phyloP scores from a whole-genome alignment of 2,888 invertebrate species.

The Netelia virgata region DNA sequence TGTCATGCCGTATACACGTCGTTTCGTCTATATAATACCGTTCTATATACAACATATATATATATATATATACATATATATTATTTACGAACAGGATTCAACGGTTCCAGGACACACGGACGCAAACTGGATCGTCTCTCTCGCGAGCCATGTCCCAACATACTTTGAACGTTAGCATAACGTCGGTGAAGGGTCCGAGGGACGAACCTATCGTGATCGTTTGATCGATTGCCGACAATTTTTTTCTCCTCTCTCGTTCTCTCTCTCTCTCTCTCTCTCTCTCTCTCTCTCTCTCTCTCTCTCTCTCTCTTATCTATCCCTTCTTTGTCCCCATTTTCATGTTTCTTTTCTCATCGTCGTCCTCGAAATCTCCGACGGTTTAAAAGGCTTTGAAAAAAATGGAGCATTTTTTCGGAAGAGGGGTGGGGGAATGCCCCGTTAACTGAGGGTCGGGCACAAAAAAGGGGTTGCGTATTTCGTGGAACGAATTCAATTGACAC shows the following conservation, averaged over 20 bases:
- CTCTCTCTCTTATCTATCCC: not conserved
- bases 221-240: constrained; percentile 53
- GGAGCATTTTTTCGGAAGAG: constrained; percentile 44
- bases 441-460: not conserved
- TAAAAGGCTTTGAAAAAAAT: constrained; percentile 49
- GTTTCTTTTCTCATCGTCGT: not conserved
- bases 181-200: not conserved
- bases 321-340: not conserved
- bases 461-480: constrained; percentile 12
- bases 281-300: not conserved
- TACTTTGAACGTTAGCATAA: constrained; percentile 24
- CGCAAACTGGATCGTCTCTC: constrained; percentile 19
- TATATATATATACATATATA: not conserved
- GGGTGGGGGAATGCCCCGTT: not conserved
- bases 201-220: constrained; percentile 29
- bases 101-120: constrained; percentile 5
- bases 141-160: constrained; percentile 51
- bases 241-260: constrained; percentile 7
- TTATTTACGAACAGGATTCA: constrained; percentile 10
- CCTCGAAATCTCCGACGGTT: constrained; percentile 33
- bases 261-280: not conserved
- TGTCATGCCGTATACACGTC: constrained; percentile 24
- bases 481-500: constrained; percentile 71
- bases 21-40: not conserved
- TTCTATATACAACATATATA: not conserved